Percentiles rank a stretch among this genome's conserved stretches.
Conservation (phyloP, 2,888 invertebrate species). For the Xanthorhoe designata region DNA sequence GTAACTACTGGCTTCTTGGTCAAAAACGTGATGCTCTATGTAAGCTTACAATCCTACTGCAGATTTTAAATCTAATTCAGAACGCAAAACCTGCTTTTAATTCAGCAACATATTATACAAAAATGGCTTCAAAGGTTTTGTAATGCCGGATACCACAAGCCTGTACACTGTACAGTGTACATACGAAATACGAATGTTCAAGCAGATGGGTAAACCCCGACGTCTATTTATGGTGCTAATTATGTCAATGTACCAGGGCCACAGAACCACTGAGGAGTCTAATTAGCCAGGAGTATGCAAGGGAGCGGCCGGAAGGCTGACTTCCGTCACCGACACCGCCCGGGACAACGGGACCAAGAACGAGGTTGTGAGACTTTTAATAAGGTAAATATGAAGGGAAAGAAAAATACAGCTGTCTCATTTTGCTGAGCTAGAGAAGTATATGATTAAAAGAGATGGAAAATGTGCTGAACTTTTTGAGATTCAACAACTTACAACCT, state of each 20-base stretch:
- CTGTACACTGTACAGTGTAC: too few relatives aligned
- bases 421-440: not conserved
- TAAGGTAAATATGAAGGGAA: conserved; percentile 6
- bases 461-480: not conserved
- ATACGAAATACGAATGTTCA: conserved; percentile 6
- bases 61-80: not conserved
- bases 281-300: conserved; percentile 71
- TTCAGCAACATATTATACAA: not conserved
- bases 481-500: too few relatives aligned
- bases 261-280: conserved; percentile 39
- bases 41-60: too few relatives aligned
- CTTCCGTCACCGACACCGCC: conserved; percentile 63
- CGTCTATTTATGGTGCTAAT: conserved; percentile 13
- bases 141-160: not conserved
- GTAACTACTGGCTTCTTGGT: too few relatives aligned
- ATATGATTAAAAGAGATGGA: too few relatives aligned
- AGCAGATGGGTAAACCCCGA: conserved; percentile 23
- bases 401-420: not conserved
- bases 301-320: conserved; percentile 67
- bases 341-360: conserved; percentile 53
- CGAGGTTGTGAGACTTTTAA: conserved; percentile 7
- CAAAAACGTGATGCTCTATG: too few relatives aligned
- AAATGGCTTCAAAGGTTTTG: not conserved
- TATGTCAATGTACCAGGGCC: conserved; percentile 14
- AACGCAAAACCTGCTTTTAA: not conserved